These are phyloP conservation scores for Wiebesia pumilae DNA, from an alignment of 1,140 invertebrate genomes.

Conservation along the genomic window DNA sequence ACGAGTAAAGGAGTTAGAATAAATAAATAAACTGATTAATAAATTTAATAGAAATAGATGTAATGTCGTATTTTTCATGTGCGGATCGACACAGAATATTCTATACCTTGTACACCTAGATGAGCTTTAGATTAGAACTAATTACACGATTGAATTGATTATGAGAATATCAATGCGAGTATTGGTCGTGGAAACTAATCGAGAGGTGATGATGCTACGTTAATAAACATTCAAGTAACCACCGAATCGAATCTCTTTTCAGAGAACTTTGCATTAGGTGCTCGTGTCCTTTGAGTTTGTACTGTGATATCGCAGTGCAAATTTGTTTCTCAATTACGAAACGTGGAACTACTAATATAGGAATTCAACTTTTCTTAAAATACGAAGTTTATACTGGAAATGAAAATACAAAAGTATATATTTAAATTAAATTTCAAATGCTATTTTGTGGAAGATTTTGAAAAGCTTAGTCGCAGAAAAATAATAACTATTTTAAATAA, in stretches of 20 bases:
- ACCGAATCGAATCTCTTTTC: slow-evolving; percentile 14
- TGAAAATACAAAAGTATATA: not conserved
- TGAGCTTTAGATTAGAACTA: not conserved
- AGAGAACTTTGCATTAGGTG: not conserved
- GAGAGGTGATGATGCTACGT: slow-evolving; percentile 48
- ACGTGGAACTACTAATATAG: not conserved
- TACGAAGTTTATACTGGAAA: not conserved
- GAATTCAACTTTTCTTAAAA: not conserved
- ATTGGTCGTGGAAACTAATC: slow-evolving; percentile 62
- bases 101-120: not conserved
- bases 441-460: too few relatives aligned
- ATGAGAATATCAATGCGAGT: slow-evolving; percentile 60
- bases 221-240: slow-evolving; percentile 29
- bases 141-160: slow-evolving; percentile 52
- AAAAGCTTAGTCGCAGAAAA: too few relatives aligned
- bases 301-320: not conserved
- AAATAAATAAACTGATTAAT: not conserved
- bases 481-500: too few relatives aligned
- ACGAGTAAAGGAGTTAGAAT: not conserved
- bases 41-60: not conserved
- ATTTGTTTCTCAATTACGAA: not conserved
- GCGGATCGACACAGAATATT: not conserved
- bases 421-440: not conserved
- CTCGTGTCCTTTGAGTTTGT: not conserved
- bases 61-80: not conserved